Percentiles rank a stretch among this genome's conserved stretches.
These are phyloP conservation scores for Anas platyrhynchos DNA, from an alignment of 2,113 vertebrate genomes.

Conservation along the genomic window DNA sequence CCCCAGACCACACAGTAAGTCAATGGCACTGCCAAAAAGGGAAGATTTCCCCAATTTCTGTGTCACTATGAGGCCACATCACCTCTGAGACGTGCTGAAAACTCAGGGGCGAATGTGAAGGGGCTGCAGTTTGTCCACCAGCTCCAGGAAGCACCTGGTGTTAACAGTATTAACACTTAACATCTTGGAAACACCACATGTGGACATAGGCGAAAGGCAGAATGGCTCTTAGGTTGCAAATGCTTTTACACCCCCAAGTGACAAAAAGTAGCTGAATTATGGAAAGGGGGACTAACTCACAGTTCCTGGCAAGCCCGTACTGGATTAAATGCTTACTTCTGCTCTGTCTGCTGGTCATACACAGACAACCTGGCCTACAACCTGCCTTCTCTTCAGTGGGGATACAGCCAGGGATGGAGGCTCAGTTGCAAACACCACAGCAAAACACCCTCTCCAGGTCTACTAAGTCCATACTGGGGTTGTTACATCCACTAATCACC, in stretches of 20 bases:
- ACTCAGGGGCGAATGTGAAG: fast-evolving
- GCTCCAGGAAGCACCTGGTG: not conserved
- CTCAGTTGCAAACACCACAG: fast-evolving
- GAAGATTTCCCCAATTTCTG: not conserved
- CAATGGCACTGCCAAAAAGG: not conserved
- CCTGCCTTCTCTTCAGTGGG: not conserved
- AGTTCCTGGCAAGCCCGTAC: not conserved
- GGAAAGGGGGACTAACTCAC: not conserved
- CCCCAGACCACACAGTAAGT: conserved; percentile 35
- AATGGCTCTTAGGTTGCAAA: not conserved
- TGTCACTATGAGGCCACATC: fast-evolving
- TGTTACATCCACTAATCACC: not conserved
- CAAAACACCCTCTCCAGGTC: not conserved
- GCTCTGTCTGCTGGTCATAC: not conserved
- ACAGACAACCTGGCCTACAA: not conserved
- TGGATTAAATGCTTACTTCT: not conserved
- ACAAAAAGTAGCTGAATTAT: not conserved
- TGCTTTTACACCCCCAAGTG: not conserved
- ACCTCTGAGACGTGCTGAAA: fast-evolving
- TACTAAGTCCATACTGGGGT: not conserved
- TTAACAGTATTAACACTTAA: not conserved
- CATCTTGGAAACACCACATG: not conserved
- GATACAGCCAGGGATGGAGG: fast-evolving
- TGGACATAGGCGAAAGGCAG: not conserved
- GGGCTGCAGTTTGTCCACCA: fast-evolving